phyloP scores from a whole-genome alignment of 2,888 invertebrate species.

The Loripinus fragilis region DNA sequence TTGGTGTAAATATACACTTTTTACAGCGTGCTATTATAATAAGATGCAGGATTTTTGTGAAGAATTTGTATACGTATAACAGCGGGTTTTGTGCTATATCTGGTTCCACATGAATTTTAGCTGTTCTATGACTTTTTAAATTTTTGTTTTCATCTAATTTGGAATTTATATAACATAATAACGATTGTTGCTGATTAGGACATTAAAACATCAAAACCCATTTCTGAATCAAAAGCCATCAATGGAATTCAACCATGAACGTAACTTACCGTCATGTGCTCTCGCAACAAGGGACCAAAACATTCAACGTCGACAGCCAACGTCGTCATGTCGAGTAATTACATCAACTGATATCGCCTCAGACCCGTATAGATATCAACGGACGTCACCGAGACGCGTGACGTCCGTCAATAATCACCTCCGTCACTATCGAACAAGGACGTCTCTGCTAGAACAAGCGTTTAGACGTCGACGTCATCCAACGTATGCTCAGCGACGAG shows the following conservation, averaged over 20 bases:
- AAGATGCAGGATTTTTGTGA: too few relatives aligned
- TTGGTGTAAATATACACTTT: too few relatives aligned
- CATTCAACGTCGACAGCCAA: slow-evolving; percentile 9
- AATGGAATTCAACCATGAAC: neutral
- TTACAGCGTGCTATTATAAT: too few relatives aligned
- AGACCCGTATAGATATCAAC: neutral
- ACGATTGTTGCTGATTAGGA: too few relatives aligned
- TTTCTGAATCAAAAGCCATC: neutral
- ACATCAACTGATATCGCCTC: neutral
- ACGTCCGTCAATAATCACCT: neutral
- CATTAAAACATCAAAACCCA: too few relatives aligned
- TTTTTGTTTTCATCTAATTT: too few relatives aligned
- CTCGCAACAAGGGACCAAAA: neutral
- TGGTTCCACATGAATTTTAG: too few relatives aligned
- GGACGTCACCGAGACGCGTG: neutral
- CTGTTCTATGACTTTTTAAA: too few relatives aligned
- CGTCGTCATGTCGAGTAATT: neutral
- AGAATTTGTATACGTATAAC: too few relatives aligned
- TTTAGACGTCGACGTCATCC: slow-evolving; percentile 38
- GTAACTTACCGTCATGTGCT: neutral
- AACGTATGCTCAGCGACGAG: slow-evolving; percentile 50
- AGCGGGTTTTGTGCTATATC: too few relatives aligned
- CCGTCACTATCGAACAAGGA: neutral
- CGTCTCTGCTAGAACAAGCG: neutral
- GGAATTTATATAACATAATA: too few relatives aligned